These are phyloP conservation scores for Mesopsocus fuscifrons DNA, from an alignment of 2,888 invertebrate genomes.

Conservation along the genomic window DNA sequence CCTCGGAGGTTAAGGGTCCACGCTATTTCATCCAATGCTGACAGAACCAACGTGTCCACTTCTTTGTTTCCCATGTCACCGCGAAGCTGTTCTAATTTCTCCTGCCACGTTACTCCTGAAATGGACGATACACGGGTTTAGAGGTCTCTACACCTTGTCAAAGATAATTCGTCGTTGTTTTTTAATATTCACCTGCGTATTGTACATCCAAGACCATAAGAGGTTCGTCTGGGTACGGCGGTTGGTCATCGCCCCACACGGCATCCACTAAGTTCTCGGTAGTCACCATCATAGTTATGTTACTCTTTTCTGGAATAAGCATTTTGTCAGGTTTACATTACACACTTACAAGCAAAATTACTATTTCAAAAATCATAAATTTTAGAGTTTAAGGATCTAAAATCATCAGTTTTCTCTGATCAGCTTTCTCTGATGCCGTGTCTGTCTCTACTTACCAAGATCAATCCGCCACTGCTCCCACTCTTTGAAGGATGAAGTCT, in stretches of 20 bases:
- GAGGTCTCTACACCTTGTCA: too few relatives aligned
- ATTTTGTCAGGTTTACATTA: too few relatives aligned
- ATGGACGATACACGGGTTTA: too few relatives aligned
- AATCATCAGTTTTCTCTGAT: too few relatives aligned
- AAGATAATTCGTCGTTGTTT: too few relatives aligned
- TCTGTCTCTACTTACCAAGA: constrained; percentile 13
- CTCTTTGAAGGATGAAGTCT: constrained; percentile 18
- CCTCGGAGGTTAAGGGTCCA: constrained; percentile 30
- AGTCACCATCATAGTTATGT: not conserved
- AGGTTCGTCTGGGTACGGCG: constrained; percentile 22
- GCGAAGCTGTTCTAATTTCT: constrained; percentile 17
- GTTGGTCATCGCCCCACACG: constrained; percentile 23
- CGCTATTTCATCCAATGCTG: constrained; percentile 29
- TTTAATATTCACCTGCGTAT: constrained; percentile 19
- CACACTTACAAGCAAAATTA: too few relatives aligned
- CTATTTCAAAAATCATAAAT: too few relatives aligned
- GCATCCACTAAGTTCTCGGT: constrained; percentile 24
- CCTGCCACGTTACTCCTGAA: constrained; percentile 17
- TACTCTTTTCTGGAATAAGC: too few relatives aligned
- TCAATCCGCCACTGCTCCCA: constrained; percentile 17
- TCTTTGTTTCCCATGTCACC: constrained; percentile 15
- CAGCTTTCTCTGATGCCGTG: too few relatives aligned
- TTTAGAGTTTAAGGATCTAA: too few relatives aligned
- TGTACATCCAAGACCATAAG: constrained; percentile 23
- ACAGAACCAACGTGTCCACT: constrained; percentile 24